Base-by-base conservation (phyloP, 2,888 invertebrate species). In the Machimus atricapillus region DNA sequence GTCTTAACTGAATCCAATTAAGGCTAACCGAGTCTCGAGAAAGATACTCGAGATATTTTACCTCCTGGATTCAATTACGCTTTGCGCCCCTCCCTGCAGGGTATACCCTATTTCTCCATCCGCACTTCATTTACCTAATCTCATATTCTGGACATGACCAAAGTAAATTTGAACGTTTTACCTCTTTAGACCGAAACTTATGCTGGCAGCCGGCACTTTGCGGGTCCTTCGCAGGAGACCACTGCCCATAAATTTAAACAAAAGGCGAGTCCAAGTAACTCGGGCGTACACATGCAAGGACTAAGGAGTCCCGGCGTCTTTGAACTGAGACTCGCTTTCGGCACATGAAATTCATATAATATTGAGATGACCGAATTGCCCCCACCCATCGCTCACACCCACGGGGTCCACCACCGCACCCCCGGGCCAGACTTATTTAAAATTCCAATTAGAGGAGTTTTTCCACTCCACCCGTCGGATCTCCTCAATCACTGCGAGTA, bases 131-230 rank as follows among this genome's bases (percentile, higher is more conserved):
- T 86, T 86, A 82, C 87, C 87, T 88, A 88, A 88, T 88, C 87
- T 87, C 86, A 88, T 88, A 88, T 88, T 88, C 88, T 88, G 87
- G 86, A 87, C 88, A 88, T 88, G 86, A 87, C 87, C 87, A 88
- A 88, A 88, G 78, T 86, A 86, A 86, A 86, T 86, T 86, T 86
- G 78, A 86, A 66, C 58, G 58, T 78, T 79, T 66, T 56, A 86
- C 77, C 78, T 66, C 86, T 77, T 86, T 86, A 77, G 74, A 77
- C 12, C 7, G 56, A 86, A 74, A 85, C 52, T 58, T 58, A 86
- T 86, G 78, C 66, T 74, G 66, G 85, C 74, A 85, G 85, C 85
- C 74, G 46, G 85, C 74, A 74, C 85, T 85, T 73, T 85, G 46
- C 74, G 40, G 74, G 85, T 74, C 85, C 85, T 85, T 27, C 85